These are phyloP conservation scores for Parazoanthus atlanticus DNA, from an alignment of 92 coral and sea anemone species.

Conservation along the genomic window DNA sequence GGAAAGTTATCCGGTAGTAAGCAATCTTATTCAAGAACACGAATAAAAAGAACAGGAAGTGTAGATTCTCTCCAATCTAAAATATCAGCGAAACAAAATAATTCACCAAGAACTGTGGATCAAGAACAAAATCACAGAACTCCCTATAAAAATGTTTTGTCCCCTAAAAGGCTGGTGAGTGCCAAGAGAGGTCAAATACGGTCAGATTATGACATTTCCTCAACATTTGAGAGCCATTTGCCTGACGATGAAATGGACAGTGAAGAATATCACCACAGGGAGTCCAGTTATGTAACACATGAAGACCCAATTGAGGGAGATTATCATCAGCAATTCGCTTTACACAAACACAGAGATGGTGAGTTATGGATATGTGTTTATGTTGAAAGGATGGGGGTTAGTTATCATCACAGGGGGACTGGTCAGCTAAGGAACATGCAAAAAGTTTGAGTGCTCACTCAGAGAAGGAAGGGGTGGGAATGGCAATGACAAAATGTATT, in stretches of 20 bases:
- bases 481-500: too few species aligned
- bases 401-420: too few species aligned
- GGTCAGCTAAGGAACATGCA: background rate
- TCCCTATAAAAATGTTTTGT: background rate
- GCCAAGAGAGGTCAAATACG: constrained; percentile 48
- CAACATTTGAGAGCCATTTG: constrained; percentile 68
- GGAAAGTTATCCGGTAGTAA: background rate
- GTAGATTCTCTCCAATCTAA: constrained; percentile 12
- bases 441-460: background rate
- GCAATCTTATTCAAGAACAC: background rate
- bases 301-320: background rate
- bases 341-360: constrained; percentile 15
- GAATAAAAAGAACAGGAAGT: constrained; percentile 26
- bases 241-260: constrained; percentile 48
- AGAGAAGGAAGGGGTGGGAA: background rate
- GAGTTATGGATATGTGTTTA: background rate
- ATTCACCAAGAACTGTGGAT: background rate
- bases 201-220: constrained; percentile 49
- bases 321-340: background rate
- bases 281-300: background rate
- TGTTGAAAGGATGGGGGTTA: background rate
- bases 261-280: constrained; percentile 28
- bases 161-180: constrained; percentile 65
- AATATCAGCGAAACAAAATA: background rate
- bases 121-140: constrained; percentile 5